Base-by-base conservation (phyloP, 1,140 invertebrate species). In the Diorhabda carinulata region DNA sequence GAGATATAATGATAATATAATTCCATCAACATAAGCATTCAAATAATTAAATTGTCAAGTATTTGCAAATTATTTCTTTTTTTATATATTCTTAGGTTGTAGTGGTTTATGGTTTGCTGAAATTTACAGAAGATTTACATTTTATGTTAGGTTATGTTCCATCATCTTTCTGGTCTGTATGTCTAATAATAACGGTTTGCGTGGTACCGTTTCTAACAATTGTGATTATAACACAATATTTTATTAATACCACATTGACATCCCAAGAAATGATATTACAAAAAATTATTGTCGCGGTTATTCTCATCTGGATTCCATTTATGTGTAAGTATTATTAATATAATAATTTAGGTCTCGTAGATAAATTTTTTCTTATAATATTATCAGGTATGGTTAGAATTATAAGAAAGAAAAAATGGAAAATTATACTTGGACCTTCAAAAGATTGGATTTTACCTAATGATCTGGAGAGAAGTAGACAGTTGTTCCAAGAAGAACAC, bases 321-420 rank as follows among this genome's bases (percentile, higher is more conserved):
- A 64, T 64, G 63, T 8, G 47, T 52, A 52, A 52, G 47, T 52
- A 52, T 8, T 8, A 4, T n/a, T 0, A 52, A 8, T n/a, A 52
- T 52, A 2, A 52, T 52, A 25, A 25, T 25, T 25, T 25, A 25
- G 25, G 2, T 25, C 25, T 25, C 25, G 25, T 52, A 52, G 47
- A 8, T 52, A 52, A 52, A 5, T 2, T 52, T 52, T 52, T 52
- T 8, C 6, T 52, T 6, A 52, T n/a, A 8, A 8, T 52, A 52
- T 8, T 52, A 8, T 52, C n/a, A 52, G 63, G 25, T 25, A 40
- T 64, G 63, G 63, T 64, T 6, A 64, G 63, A 64, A 56, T 64
- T 10, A 64, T 64, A 56, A 9, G 63, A 8, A 64, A 64, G 45
- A 52, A 44, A 42, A 57, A 64, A 56, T 52, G 44, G 63, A 43